Evolutionary conservation across 2,113 vertebrate genomes (phyloP), one percentile per base, ranked within the genome.

Genomic region (Antigone vipio): DNA sequence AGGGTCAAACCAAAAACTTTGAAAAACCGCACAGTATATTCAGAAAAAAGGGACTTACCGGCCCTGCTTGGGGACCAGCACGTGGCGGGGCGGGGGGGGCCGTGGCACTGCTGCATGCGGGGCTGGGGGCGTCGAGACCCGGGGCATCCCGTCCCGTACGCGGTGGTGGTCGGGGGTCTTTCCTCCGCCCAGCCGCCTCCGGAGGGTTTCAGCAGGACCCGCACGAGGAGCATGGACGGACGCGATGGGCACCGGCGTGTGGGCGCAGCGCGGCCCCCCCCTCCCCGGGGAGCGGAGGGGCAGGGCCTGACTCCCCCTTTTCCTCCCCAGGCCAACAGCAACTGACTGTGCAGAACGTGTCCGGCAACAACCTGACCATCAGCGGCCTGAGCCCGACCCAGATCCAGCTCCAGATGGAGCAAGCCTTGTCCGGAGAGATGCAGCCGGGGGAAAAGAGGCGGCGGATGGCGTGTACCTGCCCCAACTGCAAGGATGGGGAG

Each of bases 401-500:
- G 95, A 98, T 99, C 77, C 98, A 98, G 78, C 98, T 99, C 64
- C 99, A 99, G 97, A 98, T 99, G 96, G 99, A 99, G 84, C 99
- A 99, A 93, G 99, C 99, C 0, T 96, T 99, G 21, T 94, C 99
- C 0, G 98, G 99, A 29, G 99, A 99, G 89, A 74, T 99, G 15
- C 99, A 99, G 91, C 98, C 98, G 0, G 99, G 99, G 3, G 99
- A 99, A 97, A 99, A 99, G 97, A 98, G 99, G 91, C 95, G 99
- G 16, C 98, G 99, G 27, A 99, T 99, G 99, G 99, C 99, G 23
- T 99, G 99, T 95, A 99, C 99, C 44, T 99, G 99, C 74, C 99
- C 99, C 95, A 99, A 99, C 98, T 99, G 99, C 98, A 99, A 99
- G 98, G 99, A 99, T 0, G 98, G 99, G 21, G 99, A 99, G 71